Conservation (phyloP, 92 coral and sea anemone genomes). For the Parazoanthus darwini region DNA sequence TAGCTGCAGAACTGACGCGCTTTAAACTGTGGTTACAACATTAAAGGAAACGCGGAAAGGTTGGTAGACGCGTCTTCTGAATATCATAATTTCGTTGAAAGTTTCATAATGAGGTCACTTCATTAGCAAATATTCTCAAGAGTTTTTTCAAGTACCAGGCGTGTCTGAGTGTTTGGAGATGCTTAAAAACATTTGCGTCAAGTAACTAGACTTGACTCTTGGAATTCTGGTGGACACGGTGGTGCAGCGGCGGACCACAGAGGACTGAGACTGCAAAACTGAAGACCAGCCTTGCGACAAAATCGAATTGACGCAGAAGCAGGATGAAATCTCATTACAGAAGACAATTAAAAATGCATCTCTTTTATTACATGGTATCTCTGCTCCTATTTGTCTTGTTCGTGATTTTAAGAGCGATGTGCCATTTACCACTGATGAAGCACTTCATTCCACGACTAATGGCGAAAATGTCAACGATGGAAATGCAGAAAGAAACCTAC, state of each 20-base stretch:
- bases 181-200: background rate
- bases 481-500: slow-evolving; percentile 41
- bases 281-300: background rate
- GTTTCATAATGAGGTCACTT: slow-evolving; percentile 20
- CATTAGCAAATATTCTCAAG: slow-evolving; percentile 2
- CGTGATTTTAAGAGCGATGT: slow-evolving; percentile 6
- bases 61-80: background rate
- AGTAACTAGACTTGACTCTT: slow-evolving; percentile 1
- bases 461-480: background rate
- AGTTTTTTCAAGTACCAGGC: slow-evolving; percentile 15
- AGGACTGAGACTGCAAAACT: background rate
- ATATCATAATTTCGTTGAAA: background rate
- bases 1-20: background rate
- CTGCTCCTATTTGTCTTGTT: background rate
- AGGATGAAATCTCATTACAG: background rate
- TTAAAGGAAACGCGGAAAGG: too few relatives aligned
- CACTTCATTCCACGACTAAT: slow-evolving; percentile 8
- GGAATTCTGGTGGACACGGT: background rate
- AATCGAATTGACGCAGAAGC: background rate
- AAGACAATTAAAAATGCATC: background rate
- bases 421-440: slow-evolving; percentile 15
- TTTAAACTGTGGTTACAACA: background rate
- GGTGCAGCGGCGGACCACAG: background rate
- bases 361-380: background rate
- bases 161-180: background rate